Evolutionary conservation across 2,888 invertebrate species (phyloP).

Genomic region (Volucella zonaria): DNA sequence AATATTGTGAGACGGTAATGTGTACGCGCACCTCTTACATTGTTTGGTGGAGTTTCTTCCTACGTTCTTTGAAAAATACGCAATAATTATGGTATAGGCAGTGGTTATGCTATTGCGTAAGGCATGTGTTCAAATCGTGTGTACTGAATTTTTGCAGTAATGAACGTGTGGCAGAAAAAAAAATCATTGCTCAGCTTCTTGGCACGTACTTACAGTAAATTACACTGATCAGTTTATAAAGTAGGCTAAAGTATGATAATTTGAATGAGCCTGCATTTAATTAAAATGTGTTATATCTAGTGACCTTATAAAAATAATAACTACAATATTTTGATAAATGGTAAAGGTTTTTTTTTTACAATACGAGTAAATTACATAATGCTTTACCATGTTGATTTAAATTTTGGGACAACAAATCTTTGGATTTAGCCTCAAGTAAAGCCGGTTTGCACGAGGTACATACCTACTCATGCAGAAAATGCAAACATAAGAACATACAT

Average conservation of each 20-base stretch:
- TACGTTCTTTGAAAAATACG: not conserved
- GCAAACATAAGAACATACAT: no score
- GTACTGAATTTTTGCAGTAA: slow-evolving; percentile 28
- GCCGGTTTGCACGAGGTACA: no score
- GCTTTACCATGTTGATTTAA: no score
- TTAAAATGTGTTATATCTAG: not conserved
- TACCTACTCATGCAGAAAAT: no score
- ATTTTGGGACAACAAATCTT: no score
- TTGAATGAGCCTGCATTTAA: not conserved
- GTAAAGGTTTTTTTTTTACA: no score
- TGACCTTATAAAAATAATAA: not conserved
- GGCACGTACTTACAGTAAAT: not conserved
- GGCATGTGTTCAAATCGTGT: slow-evolving; percentile 17
- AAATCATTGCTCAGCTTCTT: not conserved
- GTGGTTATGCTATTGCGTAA: slow-evolving; percentile 10
- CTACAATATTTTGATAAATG: no score
- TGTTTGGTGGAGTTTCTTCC: not conserved
- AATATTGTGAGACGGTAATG: slow-evolving; percentile 33
- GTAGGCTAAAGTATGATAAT: slow-evolving; percentile 2
- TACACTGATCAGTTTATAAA: not conserved
- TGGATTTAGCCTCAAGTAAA: no score
- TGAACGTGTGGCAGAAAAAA: not conserved
- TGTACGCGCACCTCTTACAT: slow-evolving; percentile 7
- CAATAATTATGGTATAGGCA: not conserved
- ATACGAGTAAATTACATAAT: slow-evolving; percentile 12